phyloP scores from a whole-genome alignment of 1,140 invertebrate genomes.

The Scaptodrosophila lebanonensis region DNA sequence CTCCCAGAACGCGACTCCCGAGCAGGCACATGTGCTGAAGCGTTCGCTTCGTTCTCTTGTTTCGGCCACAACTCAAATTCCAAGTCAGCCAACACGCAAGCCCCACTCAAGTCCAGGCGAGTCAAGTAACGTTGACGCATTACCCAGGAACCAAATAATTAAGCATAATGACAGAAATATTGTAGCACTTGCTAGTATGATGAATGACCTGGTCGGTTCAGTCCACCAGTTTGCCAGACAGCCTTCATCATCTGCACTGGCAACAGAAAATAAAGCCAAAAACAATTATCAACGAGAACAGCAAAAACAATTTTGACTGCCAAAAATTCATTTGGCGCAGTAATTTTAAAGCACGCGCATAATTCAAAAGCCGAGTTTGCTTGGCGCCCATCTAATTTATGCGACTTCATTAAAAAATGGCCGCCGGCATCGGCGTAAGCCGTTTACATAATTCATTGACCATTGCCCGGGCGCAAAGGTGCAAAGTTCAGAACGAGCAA shows the following conservation, averaged over 20 bases:
- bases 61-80: conserved; percentile 45
- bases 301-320: too few relatives aligned
- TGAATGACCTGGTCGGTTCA: conserved; percentile 37
- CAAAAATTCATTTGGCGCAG: too few relatives aligned
- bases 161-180: conserved; percentile 76
- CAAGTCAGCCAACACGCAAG: conserved; percentile 40
- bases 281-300: too few relatives aligned
- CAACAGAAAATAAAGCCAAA: too few relatives aligned
- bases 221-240: not conserved
- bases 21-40: conserved; percentile 33
- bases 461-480: not conserved
- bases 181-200: conserved; percentile 57
- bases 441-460: conserved; percentile 68
- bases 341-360: conserved; percentile 27
- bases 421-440: conserved; percentile 40
- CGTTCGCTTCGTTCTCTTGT: too few relatives aligned
- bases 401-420: conserved; percentile 35
- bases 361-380: conserved; percentile 31
- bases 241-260: not conserved
- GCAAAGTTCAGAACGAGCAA: conserved; percentile 7
- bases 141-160: conserved; percentile 72
- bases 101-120: not conserved
- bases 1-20: not conserved
- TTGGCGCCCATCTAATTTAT: conserved; percentile 55
- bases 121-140: conserved; percentile 65